phyloP scores from a whole-genome alignment of 64 coral and sea anemone genomes.

The Porites australiensis region DNA sequence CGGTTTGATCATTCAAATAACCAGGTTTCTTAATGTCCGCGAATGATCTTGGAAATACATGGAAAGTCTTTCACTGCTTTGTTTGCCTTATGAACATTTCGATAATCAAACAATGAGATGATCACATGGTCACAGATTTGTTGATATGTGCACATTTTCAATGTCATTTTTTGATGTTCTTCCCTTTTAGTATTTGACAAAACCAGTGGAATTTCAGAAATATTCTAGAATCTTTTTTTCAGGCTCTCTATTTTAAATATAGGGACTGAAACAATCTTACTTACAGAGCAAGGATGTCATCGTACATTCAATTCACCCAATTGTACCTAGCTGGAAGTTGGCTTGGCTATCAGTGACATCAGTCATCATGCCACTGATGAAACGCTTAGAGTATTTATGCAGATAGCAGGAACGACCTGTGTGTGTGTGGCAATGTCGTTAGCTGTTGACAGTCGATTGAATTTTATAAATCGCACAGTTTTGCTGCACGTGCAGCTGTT shows the following conservation, averaged over 20 bases:
- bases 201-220: no score
- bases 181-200: no score
- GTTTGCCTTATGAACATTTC: no score
- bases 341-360: neutral
- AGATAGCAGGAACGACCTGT: neutral
- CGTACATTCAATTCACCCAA: neutral
- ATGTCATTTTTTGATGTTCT: no score
- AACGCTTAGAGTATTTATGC: no score
- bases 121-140: no score
- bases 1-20: no score
- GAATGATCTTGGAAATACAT: no score
- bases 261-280: neutral
- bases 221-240: no score
- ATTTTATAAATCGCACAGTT: neutral
- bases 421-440: neutral
- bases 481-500: neutral
- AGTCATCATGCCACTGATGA: no score
- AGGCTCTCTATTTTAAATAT: neutral
- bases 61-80: neutral
- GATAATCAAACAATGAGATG: no score
- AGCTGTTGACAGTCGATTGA: slow-evolving; percentile 16
- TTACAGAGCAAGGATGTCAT: neutral
- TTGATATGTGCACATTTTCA: no score
- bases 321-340: slow-evolving; percentile 8
- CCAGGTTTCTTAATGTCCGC: neutral